Base-by-base conservation (phyloP, 2,888 invertebrate genomes). In the Pycnomerus fuliginosus region DNA sequence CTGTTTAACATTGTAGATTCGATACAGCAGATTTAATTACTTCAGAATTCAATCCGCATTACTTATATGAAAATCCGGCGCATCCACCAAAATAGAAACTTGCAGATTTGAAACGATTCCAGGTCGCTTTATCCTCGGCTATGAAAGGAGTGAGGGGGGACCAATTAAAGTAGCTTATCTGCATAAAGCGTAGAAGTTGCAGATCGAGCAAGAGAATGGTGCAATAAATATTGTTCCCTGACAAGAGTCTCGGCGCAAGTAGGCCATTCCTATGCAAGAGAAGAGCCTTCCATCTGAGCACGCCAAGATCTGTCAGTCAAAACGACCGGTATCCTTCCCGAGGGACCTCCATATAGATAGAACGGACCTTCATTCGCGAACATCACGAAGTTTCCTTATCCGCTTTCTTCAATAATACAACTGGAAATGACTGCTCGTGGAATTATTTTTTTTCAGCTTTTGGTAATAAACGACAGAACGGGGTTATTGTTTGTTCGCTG, bases 241-340 rank as follows among this genome's bases (percentile, higher is more conserved):
- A 68, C 67, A 65, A 5, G 62, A 61, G 62, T 62, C 64, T 64
- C 62, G 60, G 58, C 59, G 61, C 65, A 69, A 70, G 68, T 69
- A 71, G 71, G 69, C 69, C 62, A 70, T 71, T 70, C 68, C 68
- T 69, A 71, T 71, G 71, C 71, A 69, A 63, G 65, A 62, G 63
- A 59, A 65, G 64, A 66, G 67, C 65, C 66, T 70, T 70, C 69
- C 71, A 68, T 72, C 71, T 70, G 67, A 68, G 67, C 70, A 68
- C 65, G 70, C 67, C 70, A 66, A 69, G 71, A 70, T 69, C 71
- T 70, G 71, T 71, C 71, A 71, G 68, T 71, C 71, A 70, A 64
- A 70, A 71, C 69, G 69, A 69, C 69, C 66, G 62, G 65, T 64
- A 69, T 65, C 62, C 61, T 58, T 62, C 65, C 63, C 65, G 47